Evolutionary conservation across 2,113 vertebrate genomes (phyloP).

Genomic region (Furnarius figulus): DNA sequence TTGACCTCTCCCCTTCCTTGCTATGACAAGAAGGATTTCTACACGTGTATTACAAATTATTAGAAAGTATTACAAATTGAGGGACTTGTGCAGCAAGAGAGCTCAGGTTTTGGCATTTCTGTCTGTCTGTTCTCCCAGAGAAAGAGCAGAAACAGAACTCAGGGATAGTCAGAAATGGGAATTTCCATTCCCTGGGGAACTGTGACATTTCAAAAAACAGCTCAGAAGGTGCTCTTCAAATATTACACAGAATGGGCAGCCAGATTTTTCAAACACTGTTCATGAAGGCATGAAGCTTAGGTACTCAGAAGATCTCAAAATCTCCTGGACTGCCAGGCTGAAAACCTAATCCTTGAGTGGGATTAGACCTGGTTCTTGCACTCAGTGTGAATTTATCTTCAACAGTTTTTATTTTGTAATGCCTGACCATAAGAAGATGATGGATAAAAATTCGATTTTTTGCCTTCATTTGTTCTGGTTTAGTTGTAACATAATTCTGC

Average conservation of each 20-base stretch:
- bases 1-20: not conserved
- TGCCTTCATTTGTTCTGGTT: not conserved
- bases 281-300: not conserved
- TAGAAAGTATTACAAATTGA: not conserved
- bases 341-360: not conserved
- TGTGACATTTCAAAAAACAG: not conserved
- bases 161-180: not conserved
- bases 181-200: not conserved
- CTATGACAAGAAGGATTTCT: not conserved
- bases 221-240: not conserved
- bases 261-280: not conserved
- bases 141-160: not conserved
- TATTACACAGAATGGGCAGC: not conserved
- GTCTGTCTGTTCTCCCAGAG: not conserved
- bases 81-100: accelerated
- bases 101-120: accelerated
- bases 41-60: too few species aligned
- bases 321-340: not conserved
- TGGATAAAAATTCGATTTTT: not conserved
- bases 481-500: not conserved
- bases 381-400: not conserved
- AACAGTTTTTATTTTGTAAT: not conserved
- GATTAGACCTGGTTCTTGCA: not conserved
- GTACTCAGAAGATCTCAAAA: not conserved
- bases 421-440: accelerated